A percentile compares a stretch with the other conserved stretches of the same genome.
phyloP scores from a whole-genome alignment of 2,113 vertebrate genomes.

The Fregata magnificens region DNA sequence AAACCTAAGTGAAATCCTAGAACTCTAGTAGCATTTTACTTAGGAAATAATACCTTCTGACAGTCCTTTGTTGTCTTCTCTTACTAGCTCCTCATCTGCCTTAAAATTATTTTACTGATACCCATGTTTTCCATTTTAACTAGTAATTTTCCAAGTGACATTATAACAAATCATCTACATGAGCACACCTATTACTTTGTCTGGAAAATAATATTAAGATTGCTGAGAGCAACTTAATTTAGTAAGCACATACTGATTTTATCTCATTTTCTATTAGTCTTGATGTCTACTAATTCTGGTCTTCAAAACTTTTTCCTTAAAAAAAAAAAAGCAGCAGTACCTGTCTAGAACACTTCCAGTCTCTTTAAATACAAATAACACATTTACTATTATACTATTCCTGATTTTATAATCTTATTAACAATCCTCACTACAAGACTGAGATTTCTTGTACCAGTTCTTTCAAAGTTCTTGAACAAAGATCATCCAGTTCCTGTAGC shows the following conservation, averaged over 20 bases:
- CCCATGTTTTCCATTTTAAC: background rate
- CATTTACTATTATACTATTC: background rate
- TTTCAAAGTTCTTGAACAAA: background rate
- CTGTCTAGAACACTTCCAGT: background rate
- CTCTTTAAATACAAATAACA: background rate
- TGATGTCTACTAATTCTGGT: background rate
- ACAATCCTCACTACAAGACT: background rate
- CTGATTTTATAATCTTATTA: background rate
- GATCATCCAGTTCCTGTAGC: background rate
- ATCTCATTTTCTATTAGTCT: background rate
- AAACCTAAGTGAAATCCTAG: background rate
- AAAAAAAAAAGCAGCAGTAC: background rate
- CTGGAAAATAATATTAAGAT: background rate
- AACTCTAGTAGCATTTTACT: background rate
- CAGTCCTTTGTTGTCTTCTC: background rate
- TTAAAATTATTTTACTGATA: background rate
- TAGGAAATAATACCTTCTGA: background rate
- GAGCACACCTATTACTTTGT: background rate
- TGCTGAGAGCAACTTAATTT: background rate
- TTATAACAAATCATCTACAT: background rate
- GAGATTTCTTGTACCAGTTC: background rate
- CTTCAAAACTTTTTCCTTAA: background rate
- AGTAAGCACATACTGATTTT: background rate
- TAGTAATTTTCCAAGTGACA: background rate
- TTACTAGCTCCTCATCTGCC: background rate